Base-by-base conservation (phyloP, 30 jellyfish, hydroid and myxozoan species). In the Phacellophora camtschatica region DNA sequence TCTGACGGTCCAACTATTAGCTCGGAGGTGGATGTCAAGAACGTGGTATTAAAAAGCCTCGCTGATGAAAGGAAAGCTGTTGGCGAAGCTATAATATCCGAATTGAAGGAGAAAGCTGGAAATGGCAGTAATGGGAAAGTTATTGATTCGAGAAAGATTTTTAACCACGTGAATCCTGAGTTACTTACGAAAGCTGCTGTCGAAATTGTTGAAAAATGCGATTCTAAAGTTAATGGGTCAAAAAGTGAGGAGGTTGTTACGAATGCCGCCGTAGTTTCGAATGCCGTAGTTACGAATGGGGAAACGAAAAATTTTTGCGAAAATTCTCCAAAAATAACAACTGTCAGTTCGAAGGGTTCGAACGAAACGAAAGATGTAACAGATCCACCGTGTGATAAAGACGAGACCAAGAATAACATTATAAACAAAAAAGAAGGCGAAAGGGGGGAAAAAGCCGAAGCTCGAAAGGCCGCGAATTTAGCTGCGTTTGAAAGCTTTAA, bases 401-500 rank as follows among this genome's bases (percentile, higher is more conserved):
- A 46, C 20, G 28, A 46, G 4, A 46, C 61, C 20, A 46, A 46
- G 20, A 46, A 46, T 28, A 28, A 46, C 61, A 46, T 46, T 16
- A 46, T 11, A 2, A 28, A 11, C 61, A 46, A 46, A 46, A 46
- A 11, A 28, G 20, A 11, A 7, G 61, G 20, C 5, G 61, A 11
- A 8, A 8, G 61, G 29, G n/a, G n/a, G 7, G 85, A 39, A 4
- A 69, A 51, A 13, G 18, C 58, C 15, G 85, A 57, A 49, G 25
- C 67, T 28, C 65, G 49, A 19, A n/a, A 22, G 37, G 46, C 90
- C 2, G 64, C 57, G 10, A 61, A 80, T 35, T 39, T 80, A 54
- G 84, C 76, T 2, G 80, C 91, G 16, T 80, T 48, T 54, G 91
- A 80, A 58, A 64, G 74, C 36, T 80, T 80, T 69, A 80, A 54